These are phyloP conservation scores for Pentamera pediparva DNA, from an alignment of 53 echinoderm and acorn worm species.

Conservation along the genomic window DNA sequence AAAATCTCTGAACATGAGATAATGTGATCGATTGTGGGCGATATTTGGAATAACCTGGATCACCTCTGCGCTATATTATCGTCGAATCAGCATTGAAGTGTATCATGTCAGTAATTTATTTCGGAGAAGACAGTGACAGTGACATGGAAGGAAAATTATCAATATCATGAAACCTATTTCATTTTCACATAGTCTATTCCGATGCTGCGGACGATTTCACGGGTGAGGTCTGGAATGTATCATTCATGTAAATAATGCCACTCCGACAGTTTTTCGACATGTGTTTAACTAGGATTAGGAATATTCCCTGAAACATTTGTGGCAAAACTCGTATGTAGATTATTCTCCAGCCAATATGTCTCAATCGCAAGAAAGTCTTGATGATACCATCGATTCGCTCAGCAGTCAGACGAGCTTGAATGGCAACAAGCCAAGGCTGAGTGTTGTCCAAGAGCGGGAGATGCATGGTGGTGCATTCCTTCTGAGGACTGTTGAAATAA, in stretches of 20 bases:
- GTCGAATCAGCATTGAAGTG: too few species aligned
- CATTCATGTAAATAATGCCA: slow-evolving; percentile 59
- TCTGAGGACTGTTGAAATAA: slow-evolving; percentile 88
- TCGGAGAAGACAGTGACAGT: slow-evolving; percentile 4
- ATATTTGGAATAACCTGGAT: too few species aligned
- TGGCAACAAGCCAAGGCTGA: slow-evolving; percentile 59
- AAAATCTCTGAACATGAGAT: too few species aligned
- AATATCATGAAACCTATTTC: too few species aligned
- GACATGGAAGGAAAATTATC: too few species aligned
- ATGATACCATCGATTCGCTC: slow-evolving; percentile 25
- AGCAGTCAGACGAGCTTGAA: slow-evolving; percentile 37
- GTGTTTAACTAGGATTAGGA: too few species aligned
- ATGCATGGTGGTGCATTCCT: slow-evolving; percentile 92
- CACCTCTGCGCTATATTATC: too few species aligned
- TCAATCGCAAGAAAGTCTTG: slow-evolving; percentile 35
- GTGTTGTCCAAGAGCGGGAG: slow-evolving; percentile 88
- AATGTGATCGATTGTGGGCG: too few species aligned
- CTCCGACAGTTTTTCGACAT: slow-evolving; percentile 76
- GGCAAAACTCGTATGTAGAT: too few species aligned
- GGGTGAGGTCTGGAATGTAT: neutral
- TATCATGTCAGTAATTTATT: neutral
- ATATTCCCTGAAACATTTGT: slow-evolving; percentile 75
- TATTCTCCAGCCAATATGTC: slow-evolving; percentile 73
- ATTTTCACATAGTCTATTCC: neutral
- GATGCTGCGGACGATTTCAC: neutral